Evolutionary conservation across 2,888 invertebrate species (phyloP).

Genomic region (Cataglyphis livida): DNA sequence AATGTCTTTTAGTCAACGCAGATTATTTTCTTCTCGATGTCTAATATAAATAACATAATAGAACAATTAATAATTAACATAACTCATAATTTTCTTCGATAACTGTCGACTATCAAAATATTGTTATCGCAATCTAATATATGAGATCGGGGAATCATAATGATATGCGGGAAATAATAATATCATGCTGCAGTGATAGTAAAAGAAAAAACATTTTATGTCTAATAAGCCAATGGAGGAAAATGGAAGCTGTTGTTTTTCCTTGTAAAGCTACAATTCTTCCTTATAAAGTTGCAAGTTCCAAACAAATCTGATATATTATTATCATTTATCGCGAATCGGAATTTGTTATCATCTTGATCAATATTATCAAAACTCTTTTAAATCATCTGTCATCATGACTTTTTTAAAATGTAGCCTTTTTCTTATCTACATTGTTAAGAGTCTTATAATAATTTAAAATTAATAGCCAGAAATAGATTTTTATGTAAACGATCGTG

Average conservation of each 20-base stretch:
- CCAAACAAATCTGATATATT: conserved; percentile 1
- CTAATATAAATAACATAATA: neutral
- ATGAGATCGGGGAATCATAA: conserved; percentile 51
- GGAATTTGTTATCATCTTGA: conserved; percentile 13
- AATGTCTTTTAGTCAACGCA: conserved; percentile 51
- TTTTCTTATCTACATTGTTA: neutral
- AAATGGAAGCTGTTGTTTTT: conserved; percentile 16
- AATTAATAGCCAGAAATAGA: neutral
- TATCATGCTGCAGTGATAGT: conserved; percentile 72
- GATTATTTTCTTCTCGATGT: conserved; percentile 34
- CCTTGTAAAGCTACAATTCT: conserved; percentile 1
- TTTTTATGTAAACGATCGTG: conserved; percentile 27
- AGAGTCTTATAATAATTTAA: neutral
- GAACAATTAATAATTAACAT: conserved; percentile 20
- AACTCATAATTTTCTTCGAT: conserved; percentile 7
- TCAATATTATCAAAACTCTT: neutral
- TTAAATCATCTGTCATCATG: conserved; percentile 5
- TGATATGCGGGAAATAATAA: conserved; percentile 61
- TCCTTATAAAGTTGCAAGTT: conserved; percentile 12
- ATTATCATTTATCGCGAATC: conserved; percentile 3
- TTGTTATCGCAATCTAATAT: conserved; percentile 21
- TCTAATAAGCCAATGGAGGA: conserved; percentile 4
- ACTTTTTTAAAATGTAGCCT: neutral
- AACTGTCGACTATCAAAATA: neutral
- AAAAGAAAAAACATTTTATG: conserved; percentile 22